These are phyloP conservation scores for Triops longicaudatus DNA, from an alignment of 1,140 invertebrate genomes.

Conservation along the genomic window DNA sequence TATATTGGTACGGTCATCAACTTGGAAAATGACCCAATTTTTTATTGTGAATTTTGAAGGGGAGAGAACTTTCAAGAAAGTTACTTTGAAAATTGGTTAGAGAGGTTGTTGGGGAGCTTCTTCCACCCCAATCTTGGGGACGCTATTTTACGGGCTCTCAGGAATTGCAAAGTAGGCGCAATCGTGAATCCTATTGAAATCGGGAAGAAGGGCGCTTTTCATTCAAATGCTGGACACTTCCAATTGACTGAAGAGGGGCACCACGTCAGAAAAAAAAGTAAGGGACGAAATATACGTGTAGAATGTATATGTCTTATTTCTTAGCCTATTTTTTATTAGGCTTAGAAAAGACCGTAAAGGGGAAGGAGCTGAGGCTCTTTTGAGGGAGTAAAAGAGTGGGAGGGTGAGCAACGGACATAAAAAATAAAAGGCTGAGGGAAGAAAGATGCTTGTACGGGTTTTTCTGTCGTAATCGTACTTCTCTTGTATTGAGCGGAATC, in stretches of 20 bases:
- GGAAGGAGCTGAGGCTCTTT: background rate
- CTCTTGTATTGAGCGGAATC: background rate
- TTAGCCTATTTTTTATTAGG: background rate
- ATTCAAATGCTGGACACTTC: slow-evolving; percentile 3
- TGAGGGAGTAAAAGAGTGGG: background rate
- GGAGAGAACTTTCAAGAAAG: background rate
- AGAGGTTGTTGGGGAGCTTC: background rate
- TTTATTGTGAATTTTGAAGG: background rate
- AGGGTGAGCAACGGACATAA: background rate
- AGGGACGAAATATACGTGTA: background rate
- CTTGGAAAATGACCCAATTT: slow-evolving; percentile 2
- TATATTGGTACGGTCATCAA: background rate
- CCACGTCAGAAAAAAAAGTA: background rate
- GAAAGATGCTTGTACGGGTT: background rate
- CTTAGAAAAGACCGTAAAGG: background rate
- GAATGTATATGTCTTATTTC: background rate
- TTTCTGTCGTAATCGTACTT: background rate
- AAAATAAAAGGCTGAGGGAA: background rate
- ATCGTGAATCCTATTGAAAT: slow-evolving; percentile 12
- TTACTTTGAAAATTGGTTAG: background rate
- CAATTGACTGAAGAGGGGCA: background rate
- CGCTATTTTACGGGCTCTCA: background rate
- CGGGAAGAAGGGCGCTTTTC: slow-evolving; percentile 2
- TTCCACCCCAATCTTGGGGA: background rate
- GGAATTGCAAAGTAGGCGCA: slow-evolving; percentile 14